These are phyloP conservation scores for Bombus confusus DNA, from an alignment of 1,140 invertebrate species.

Conservation along the genomic window DNA sequence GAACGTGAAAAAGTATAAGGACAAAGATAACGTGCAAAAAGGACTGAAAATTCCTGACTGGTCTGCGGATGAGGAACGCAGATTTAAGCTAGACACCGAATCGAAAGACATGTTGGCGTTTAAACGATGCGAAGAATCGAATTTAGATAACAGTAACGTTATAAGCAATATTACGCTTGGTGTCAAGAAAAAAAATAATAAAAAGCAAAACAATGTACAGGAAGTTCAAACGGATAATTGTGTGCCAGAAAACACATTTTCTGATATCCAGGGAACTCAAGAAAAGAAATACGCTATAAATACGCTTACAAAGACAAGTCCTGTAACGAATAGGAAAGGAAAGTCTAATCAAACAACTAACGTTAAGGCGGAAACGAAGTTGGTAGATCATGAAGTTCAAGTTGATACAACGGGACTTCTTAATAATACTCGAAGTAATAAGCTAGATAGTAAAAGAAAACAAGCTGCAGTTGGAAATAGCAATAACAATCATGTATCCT, in stretches of 20 bases:
- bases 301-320: slow-evolving; percentile 67
- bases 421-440: slow-evolving; percentile 63
- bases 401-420: slow-evolving; percentile 38
- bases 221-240: slow-evolving; percentile 55
- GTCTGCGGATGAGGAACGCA: slow-evolving; percentile 74
- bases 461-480: slow-evolving; percentile 59
- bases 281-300: slow-evolving; percentile 60
- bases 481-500: slow-evolving; percentile 70
- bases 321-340: slow-evolving; percentile 66
- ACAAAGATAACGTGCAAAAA: slow-evolving; percentile 69
- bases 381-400: slow-evolving; percentile 67
- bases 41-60: slow-evolving; percentile 73
- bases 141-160: slow-evolving; percentile 49
- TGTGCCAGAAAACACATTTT: slow-evolving; percentile 1
- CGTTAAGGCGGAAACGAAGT: slow-evolving; percentile 72
- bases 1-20: slow-evolving; percentile 72
- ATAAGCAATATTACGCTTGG: slow-evolving; percentile 44
- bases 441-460: slow-evolving; percentile 73
- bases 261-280: slow-evolving; percentile 46
- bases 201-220: slow-evolving; percentile 51
- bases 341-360: slow-evolving; percentile 58
- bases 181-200: slow-evolving; percentile 53
- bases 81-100: slow-evolving; percentile 75
- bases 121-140: slow-evolving; percentile 58
- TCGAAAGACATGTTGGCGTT: slow-evolving; percentile 65